Evolutionary conservation across 1,140 invertebrate species (phyloP), one percentile per base, ranked within the genome.

Genomic region (Pseudobourletiella spinata): DNA sequence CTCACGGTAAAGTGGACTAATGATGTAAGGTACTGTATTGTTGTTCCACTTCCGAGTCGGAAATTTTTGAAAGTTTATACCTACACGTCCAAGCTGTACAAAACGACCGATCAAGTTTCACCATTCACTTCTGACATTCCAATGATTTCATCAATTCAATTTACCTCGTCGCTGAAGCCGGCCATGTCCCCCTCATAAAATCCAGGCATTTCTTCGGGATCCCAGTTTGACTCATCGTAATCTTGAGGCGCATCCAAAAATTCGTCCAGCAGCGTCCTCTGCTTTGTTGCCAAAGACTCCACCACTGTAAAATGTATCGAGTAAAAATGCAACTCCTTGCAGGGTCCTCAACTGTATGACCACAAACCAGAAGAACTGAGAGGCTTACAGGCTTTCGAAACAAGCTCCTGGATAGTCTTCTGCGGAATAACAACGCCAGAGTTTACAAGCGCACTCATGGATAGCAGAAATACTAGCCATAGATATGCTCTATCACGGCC

Each of bases 151-250:
- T n/a, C n/a, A n/a, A n/a, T n/a, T n/a, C n/a, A n/a, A 22, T 54
- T 29, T 30, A 70, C 71, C 57, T 70, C 78, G 63, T 78, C 72
- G 63, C 74, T 75, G 2, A 80, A 76, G 29, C 85, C 76, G 3
- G 82, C 82, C 73, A 85, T 85, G 62, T 85, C 83, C 1, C 84
- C 66, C 73, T 86, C 81, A 68, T 82, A 86, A 35, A 86, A 72
- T 29, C 82, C 82, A 0, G 84, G 83, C 56, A 75, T 76, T 0
- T 84, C 80, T 77, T 86, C 84, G 0, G 84, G 83, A 76, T 86
- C 84, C 59, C 80, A 74, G 44, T 76, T 68, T n/a, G 42, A 61
- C 11, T 60, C 14, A 26, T 52, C 50, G 3, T 11, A 14, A 2
- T 32, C 25, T 8, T 11, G 52, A 35, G 52, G 22, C 29, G n/a